These are phyloP conservation scores for Pterois miles DNA, from an alignment of 2,797 vertebrate species.

Conservation along the genomic window DNA sequence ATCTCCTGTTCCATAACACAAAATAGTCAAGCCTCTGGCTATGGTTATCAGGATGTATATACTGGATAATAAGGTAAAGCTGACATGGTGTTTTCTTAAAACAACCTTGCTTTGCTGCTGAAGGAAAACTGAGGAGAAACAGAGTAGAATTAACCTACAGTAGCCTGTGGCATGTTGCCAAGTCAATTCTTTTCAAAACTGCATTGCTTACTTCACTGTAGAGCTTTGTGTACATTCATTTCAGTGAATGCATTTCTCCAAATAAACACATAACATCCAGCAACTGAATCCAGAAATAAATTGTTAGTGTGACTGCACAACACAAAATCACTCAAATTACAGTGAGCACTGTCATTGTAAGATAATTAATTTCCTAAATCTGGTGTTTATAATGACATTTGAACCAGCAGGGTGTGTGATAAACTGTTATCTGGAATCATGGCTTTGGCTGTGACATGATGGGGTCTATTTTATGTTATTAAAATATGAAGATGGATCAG, in stretches of 20 bases:
- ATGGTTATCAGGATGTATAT: constrained; percentile 1
- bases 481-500: not conserved
- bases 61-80: not conserved
- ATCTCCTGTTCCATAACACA: constrained; percentile 15
- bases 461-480: not conserved
- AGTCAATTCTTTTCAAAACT: constrained; percentile 47
- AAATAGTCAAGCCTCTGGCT: not conserved
- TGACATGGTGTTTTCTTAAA: constrained; percentile 9
- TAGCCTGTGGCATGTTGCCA: constrained; percentile 24
- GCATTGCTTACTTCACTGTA: constrained; percentile 19
- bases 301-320: not conserved
- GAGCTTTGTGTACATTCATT: constrained; percentile 14
- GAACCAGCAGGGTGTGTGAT: not conserved
- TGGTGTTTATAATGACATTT: not conserved
- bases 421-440: not conserved
- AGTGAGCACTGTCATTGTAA: not conserved
- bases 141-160: constrained; percentile 5
- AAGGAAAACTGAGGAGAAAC: not conserved
- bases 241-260: constrained; percentile 24
- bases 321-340: not conserved
- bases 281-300: constrained; percentile 21
- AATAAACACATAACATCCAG: constrained; percentile 24
- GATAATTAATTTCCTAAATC: not conserved
- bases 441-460: not conserved
- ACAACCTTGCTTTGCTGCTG: not conserved